A percentile compares a stretch with the other conserved stretches of the same genome.
Evolutionary conservation across 2,797 vertebrate genomes (phyloP).

Genomic region (Dromococcyx pavoninus): DNA sequence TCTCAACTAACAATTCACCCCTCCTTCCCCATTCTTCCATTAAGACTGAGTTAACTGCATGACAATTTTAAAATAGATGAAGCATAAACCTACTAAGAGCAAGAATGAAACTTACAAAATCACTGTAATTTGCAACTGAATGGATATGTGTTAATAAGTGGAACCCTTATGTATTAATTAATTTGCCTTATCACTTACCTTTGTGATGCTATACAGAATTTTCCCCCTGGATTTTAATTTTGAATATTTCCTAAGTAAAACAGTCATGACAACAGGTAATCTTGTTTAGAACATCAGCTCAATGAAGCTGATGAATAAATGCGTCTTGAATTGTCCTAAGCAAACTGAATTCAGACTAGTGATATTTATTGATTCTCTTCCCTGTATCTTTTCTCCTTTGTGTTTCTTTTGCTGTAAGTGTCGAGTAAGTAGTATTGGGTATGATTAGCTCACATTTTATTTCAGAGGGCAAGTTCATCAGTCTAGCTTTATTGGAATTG

Average conservation of each 20-base stretch:
- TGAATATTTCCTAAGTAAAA: constrained; percentile 13
- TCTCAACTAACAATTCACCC: background rate
- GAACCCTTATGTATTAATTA: constrained; percentile 30
- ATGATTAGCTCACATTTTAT: background rate
- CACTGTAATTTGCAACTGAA: background rate
- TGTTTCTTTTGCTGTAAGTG: background rate
- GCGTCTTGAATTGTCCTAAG: constrained; percentile 3
- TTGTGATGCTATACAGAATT: background rate
- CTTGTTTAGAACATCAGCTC: constrained; percentile 15
- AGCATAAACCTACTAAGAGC: background rate
- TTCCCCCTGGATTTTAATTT: constrained; percentile 12
- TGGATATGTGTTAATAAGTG: constrained; percentile 5
- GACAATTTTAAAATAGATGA: constrained; percentile 4
- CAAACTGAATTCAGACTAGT: constrained; percentile 10
- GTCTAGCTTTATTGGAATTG: background rate
- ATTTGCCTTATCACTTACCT: constrained; percentile 16
- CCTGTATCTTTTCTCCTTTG: background rate
- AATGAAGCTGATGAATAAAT: constrained; percentile 18
- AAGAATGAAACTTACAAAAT: background rate
- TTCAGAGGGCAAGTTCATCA: background rate
- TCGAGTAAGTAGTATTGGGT: constrained; percentile 30
- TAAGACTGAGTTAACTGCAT: background rate
- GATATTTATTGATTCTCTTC: background rate
- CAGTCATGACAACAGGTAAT: background rate
- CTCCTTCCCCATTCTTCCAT: background rate